Base-by-base conservation (phyloP, 2,797 vertebrate species). In the Strix occidentalis region DNA sequence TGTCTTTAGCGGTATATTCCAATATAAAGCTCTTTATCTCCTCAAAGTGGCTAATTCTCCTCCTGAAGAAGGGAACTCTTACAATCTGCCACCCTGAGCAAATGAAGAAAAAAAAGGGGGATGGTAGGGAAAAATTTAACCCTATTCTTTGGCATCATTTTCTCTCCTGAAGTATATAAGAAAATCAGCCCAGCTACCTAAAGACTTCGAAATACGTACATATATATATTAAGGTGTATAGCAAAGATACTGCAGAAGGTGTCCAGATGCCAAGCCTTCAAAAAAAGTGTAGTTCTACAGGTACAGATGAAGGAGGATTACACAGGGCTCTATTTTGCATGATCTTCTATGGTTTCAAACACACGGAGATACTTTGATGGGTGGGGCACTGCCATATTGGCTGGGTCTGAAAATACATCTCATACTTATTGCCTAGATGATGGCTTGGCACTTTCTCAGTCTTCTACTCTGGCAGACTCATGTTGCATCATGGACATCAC, bases 251-350 rank as follows among this genome's bases (percentile, higher is more conserved):
- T 35, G 39, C 31, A 50, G 76, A 66, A 57, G 37, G 33, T 14
- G 19, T 39, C 21, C 19, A 61, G 61, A 56, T 1, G 0, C 31
- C 26, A 39, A 64, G 19, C 9, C 17, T 86, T 15, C 70, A 14
- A 4, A 31, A 29, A 7, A 53, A 76, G 12, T 0, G 1, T 10
- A 12, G 11, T 33, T 39, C 16, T 71, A 64, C 14, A 24, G 29
- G 51, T 14, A 46, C 39, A 69, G 58, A 10, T 23, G 46, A 2
- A 79, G 57, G 9, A 68, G 35, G 20, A 25, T 39, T 68, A 28
- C 45, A 25, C 0, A 0, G 23, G 29, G 8, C 37, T 72, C 12
- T 8, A 25, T 53, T 60, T 13, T 53, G 37, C 12, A 29, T 24
- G 14, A 21, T 1, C 18, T 54, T 54, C 23, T n/a, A 16, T 20